Percentiles rank a stretch among this genome's conserved stretches.
These are phyloP conservation scores for Drosophila limbata DNA, from an alignment of 2,888 invertebrate genomes.

Conservation along the genomic window DNA sequence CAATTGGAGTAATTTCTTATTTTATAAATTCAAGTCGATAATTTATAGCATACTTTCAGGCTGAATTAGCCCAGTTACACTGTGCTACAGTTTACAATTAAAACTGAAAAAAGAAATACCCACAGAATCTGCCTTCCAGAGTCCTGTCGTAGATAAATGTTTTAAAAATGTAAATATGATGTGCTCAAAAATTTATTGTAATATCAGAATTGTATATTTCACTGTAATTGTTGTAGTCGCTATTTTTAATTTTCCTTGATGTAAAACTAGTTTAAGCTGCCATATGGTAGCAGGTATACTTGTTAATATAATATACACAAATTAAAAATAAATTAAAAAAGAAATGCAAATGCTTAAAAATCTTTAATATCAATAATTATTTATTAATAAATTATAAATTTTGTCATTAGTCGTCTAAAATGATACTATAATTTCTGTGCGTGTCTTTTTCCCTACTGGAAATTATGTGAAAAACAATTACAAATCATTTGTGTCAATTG, in stretches of 20 bases:
- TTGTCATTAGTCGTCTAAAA: constrained; percentile 13
- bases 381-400: constrained; percentile 6
- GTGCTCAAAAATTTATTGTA: too few relatives aligned
- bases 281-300: too few relatives aligned
- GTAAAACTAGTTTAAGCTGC: too few relatives aligned
- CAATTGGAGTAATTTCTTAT: too few relatives aligned
- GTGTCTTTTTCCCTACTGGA: neutral
- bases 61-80: neutral
- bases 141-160: too few relatives aligned
- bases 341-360: neutral
- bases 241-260: too few relatives aligned
- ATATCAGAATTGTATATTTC: too few relatives aligned
- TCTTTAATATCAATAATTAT: neutral
- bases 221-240: too few relatives aligned
- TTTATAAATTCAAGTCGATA: neutral
- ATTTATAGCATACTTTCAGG: neutral
- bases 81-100: neutral
- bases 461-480: neutral
- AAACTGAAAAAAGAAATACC: neutral
- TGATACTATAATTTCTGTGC: constrained; percentile 11
- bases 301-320: too few relatives aligned
- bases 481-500: neutral
- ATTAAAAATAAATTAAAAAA: too few relatives aligned
- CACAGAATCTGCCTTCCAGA: too few relatives aligned
- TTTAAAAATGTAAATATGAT: too few relatives aligned